Evolutionary conservation across 2,888 invertebrate genomes (phyloP), one percentile per base, ranked within the genome.

Genomic region (Meganola albula): DNA sequence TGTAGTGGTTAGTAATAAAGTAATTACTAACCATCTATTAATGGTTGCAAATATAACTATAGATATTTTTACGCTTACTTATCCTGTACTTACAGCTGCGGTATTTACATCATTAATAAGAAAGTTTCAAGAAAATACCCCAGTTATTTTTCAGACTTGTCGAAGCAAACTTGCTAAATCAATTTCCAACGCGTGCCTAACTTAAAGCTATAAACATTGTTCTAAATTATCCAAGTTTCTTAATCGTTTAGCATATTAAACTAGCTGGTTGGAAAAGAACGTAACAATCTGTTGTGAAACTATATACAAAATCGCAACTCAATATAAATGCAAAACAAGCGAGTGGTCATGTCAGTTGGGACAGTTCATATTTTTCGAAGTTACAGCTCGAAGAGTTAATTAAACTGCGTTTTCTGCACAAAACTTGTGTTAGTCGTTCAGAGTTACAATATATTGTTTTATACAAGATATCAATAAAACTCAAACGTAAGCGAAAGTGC

Each of bases 301-400:
- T 45, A 40, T 34, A 34, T 31, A 44, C 44, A 27, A 49, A 55
- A 64, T 63, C 46, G 47, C 37, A 40, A 44, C 44, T 57, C 56
- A 44, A 48, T 53, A 57, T 48, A 57, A 59, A 59, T 55, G 58
- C 49, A 58, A 58, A 64, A 54, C 40, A 49, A 54, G 37, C 26
- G 22, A 36, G 4, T 34, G 29, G 27, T 30, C 38, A 22, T 37
- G 28, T 34, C 28, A 35, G 33, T 34, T 28, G 39, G 6, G 9
- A 24, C 10, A 24, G 8, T 26, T 33, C 36, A 39, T 23, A 31
- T 38, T 40, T 38, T 37, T 14, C 13, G 5, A 16, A 23, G 11
- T 31, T 26, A 34, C 16, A 6, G 6, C 8, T 10, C 8, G 25
- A 3, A 25, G 35, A 32, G 12, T 23, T 10, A 20, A 12, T 32